These are phyloP conservation scores for Cephalopachus bancanus DNA, from an alignment of 2,797 vertebrate species.

Conservation along the genomic window DNA sequence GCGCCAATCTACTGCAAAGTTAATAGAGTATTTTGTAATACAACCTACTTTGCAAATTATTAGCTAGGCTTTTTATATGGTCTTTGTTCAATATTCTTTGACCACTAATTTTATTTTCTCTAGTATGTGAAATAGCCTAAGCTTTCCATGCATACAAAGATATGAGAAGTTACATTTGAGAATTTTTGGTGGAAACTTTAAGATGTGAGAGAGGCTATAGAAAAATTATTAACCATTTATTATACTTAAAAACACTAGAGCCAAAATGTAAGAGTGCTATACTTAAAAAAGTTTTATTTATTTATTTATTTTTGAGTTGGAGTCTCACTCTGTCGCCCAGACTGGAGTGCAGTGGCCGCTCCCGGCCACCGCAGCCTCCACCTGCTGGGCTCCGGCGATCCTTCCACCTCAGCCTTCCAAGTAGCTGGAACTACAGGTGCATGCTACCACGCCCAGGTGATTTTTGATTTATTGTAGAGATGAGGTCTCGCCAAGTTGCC, in stretches of 20 bases:
- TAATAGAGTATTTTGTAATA: constrained; percentile 23
- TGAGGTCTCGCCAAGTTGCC: no score
- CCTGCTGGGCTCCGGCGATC: no score
- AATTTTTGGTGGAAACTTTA: constrained; percentile 54
- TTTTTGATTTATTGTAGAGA: no score
- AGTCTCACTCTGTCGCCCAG: no score
- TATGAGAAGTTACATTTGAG: constrained; percentile 67
- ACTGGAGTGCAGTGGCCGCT: no score
- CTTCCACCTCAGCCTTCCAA: no score
- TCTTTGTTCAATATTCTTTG: constrained; percentile 51
- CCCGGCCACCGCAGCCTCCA: no score
- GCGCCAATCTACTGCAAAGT: constrained; percentile 32
- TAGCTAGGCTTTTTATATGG: not conserved
- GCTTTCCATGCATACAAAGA: constrained; percentile 20
- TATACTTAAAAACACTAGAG: constrained; percentile 7
- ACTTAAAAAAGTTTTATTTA: constrained; percentile 35
- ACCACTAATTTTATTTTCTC: constrained; percentile 26
- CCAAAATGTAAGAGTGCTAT: not conserved
- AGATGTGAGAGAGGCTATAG: not conserved
- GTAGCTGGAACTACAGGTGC: no score
- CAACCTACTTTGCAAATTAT: constrained; percentile 18
- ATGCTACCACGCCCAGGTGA: no score
- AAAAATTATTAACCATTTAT: constrained; percentile 52
- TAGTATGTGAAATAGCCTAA: not conserved
- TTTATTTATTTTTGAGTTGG: not conserved